These are phyloP conservation scores for Embiotoca jacksoni DNA, from an alignment of 2,113 vertebrate species.

Conservation along the genomic window DNA sequence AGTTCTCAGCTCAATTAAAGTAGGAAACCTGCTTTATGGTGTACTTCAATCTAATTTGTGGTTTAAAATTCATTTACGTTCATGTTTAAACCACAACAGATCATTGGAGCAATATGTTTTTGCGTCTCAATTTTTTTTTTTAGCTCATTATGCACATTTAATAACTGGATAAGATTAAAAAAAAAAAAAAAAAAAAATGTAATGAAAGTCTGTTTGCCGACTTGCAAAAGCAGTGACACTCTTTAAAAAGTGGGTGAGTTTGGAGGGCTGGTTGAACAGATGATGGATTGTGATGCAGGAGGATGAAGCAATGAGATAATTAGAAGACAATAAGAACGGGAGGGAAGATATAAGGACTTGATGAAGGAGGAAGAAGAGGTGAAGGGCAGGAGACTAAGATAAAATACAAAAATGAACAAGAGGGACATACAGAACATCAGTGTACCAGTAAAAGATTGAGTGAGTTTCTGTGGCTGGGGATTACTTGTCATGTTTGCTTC, in stretches of 20 bases:
- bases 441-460: background rate
- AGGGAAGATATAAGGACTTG: constrained; percentile 40
- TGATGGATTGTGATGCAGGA: constrained; percentile 34
- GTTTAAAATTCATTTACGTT: constrained; percentile 32
- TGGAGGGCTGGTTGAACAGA: constrained; percentile 17
- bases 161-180: constrained; percentile 38
- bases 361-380: constrained; percentile 25
- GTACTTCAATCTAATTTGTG: constrained; percentile 28
- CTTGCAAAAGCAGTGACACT: background rate
- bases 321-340: constrained; percentile 32
- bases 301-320: constrained; percentile 45
- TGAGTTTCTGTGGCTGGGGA: constrained; percentile 14
- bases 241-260: background rate
- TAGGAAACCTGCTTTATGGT: constrained; percentile 9
- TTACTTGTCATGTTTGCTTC: constrained; percentile 20
- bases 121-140: constrained; percentile 17
- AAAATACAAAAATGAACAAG: constrained; percentile 22
- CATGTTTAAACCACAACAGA: constrained; percentile 15
- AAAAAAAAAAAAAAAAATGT: constrained; percentile 11
- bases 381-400: constrained; percentile 37
- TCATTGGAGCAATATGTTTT: constrained; percentile 43
- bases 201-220: background rate
- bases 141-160: constrained; percentile 44
- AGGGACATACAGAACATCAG: constrained; percentile 1
- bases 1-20: constrained; percentile 35